Percentiles rank a stretch among this genome's conserved stretches.
phyloP scores from a whole-genome alignment of 2,797 vertebrate species.

The Triplophysa bombifrons region DNA sequence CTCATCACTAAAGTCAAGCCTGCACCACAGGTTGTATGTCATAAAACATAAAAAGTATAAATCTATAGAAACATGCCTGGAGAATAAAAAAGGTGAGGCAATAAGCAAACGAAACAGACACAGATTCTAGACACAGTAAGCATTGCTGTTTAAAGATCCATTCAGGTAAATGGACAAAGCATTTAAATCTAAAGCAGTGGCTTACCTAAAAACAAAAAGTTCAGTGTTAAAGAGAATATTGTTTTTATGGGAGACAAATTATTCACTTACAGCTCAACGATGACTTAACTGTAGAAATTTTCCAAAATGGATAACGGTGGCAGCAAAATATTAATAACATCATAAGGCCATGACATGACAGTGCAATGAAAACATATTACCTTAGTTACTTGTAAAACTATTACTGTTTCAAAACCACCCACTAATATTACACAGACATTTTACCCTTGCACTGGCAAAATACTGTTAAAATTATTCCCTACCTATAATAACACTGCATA shows the following conservation, averaged over 20 bases:
- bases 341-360: too few species aligned
- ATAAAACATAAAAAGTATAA: background rate
- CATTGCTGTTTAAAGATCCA: background rate
- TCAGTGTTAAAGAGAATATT: background rate
- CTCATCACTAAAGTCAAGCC: constrained; percentile 6
- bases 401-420: background rate
- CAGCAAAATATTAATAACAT: too few species aligned
- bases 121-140: background rate
- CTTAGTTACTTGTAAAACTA: background rate
- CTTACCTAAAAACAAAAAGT: background rate
- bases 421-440: background rate
- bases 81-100: constrained; percentile 6
- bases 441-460: background rate
- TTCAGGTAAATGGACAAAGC: constrained; percentile 10
- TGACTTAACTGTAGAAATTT: background rate
- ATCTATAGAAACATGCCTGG: background rate
- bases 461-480: background rate
- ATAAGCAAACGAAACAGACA: background rate
- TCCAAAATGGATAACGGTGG: background rate
- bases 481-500: background rate
- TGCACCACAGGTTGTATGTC: background rate
- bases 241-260: background rate
- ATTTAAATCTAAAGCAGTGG: background rate
- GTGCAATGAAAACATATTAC: background rate
- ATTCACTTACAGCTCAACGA: background rate